phyloP scores from a whole-genome alignment of 2,888 invertebrate species.

The Leptogaster cylindrica region DNA sequence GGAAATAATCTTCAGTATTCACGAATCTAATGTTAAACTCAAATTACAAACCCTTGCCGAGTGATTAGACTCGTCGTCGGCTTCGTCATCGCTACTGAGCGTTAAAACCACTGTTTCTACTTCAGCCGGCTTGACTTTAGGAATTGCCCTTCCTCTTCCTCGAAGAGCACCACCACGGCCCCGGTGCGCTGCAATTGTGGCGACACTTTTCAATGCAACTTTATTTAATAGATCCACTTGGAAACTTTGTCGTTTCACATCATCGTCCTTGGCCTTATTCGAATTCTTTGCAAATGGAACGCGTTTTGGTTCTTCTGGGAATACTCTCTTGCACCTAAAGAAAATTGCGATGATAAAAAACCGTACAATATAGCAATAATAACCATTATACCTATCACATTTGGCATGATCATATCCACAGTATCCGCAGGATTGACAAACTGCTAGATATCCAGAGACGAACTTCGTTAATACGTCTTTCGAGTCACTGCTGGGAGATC shows the following conservation, averaged over 20 bases:
- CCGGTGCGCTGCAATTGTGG: conserved; percentile 43
- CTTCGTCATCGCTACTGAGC: conserved; percentile 75
- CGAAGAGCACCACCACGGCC: conserved; percentile 48
- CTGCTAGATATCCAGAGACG: conserved; percentile 75
- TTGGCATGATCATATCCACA: conserved; percentile 78
- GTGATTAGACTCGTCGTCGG: conserved; percentile 52
- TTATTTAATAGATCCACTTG: conserved; percentile 45
- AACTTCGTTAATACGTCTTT: conserved; percentile 70
- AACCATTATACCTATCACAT: conserved; percentile 69
- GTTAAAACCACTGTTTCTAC: conserved; percentile 73
- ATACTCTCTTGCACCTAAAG: conserved; percentile 70
- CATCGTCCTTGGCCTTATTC: conserved; percentile 47
- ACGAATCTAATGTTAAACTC: too few species aligned
- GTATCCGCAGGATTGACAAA: conserved; percentile 82
- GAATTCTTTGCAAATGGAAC: conserved; percentile 53
- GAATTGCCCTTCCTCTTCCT: conserved; percentile 50
- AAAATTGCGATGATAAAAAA: neutral
- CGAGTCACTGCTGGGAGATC: neutral
- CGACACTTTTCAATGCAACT: conserved; percentile 48
- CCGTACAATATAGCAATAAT: neutral
- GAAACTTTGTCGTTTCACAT: conserved; percentile 52
- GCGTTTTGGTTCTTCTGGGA: conserved; percentile 74
- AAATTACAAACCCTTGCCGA: conserved; percentile 19
- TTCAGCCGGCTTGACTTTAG: conserved; percentile 64
- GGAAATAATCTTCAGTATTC: too few species aligned